Base-by-base conservation (phyloP, 2,797 vertebrate species). In the Cirrhinus mrigala region DNA sequence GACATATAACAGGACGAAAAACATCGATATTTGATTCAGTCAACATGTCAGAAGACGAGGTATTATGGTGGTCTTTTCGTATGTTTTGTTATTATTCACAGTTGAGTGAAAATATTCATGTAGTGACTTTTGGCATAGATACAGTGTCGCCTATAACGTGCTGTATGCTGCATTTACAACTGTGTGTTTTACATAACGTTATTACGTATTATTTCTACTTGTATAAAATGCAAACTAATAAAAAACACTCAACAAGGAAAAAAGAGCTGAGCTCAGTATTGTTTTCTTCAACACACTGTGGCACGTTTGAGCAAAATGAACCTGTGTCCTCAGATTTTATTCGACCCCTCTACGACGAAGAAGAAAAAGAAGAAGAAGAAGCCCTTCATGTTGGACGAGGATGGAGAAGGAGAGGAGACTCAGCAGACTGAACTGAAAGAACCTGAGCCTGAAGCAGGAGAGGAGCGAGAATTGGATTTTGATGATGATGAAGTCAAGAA, bases 301-400 rank as follows among this genome's bases (percentile, higher is more conserved):
- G 11, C 68, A 70, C 48, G 16, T 44, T 84, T 84, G 15, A 27
- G 18, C 37, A 69, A 81, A 46, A 74, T 40, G 7, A 22, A 1
- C 29, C n/a, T 10, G 40, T 60, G 9, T 48, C 40, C 54, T 15
- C 90, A 97, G 97, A 97, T 97, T 95, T 97, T 97, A 92, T 97
- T 97, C 1, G 97, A 97, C 91, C 97, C 96, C 83, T 95, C 94
- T 86, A 97, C 97, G 94, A 95, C 94, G 90, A 97, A 96, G 90
- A 97, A 97, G 91, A 97, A 97, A 93, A 97, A 97, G 91, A 97
- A 97, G 94, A 97, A 97, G 96, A 97, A 97, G 92, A 92, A 92
- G 96, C 96, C 96, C 1, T 97, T 97, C 88, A 96, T 97, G 96
- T 85, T 96, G 87, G 96, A 97, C 90, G 97, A 97, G 87, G 96